Evolutionary conservation across 2,113 vertebrate species (phyloP).

Genomic region (Lepus europaeus): DNA sequence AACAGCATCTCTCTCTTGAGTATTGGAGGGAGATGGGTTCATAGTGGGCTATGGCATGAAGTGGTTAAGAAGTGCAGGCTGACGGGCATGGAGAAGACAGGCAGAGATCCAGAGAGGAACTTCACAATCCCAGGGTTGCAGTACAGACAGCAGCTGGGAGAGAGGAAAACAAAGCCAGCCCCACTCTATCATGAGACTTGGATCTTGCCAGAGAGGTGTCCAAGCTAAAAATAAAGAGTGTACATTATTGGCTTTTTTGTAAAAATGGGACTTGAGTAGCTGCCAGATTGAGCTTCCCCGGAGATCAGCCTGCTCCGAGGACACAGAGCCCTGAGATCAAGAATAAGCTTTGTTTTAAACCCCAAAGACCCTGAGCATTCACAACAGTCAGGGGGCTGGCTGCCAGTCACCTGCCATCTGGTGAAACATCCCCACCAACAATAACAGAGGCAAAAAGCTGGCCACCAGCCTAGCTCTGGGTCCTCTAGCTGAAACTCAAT

Average conservation of each 20-base stretch:
- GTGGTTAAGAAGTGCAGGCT: neutral
- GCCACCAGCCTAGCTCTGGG: neutral
- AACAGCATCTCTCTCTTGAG: neutral
- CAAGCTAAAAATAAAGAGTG: neutral
- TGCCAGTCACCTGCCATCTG: neutral
- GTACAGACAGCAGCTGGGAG: neutral
- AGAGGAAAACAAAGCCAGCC: neutral
- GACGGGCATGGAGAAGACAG: neutral
- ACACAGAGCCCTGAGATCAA: neutral
- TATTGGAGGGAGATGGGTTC: too few species aligned
- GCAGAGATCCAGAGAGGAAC: neutral
- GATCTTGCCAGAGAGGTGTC: neutral
- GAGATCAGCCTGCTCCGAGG: neutral
- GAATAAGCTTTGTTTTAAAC: neutral
- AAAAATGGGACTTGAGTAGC: neutral
- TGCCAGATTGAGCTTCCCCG: neutral
- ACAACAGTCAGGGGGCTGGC: fast-evolving
- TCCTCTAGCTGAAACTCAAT: neutral
- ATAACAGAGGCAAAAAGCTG: neutral
- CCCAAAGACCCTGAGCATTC: neutral
- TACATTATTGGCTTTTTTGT: neutral
- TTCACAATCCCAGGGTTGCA: neutral
- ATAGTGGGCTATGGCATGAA: neutral
- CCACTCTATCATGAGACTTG: neutral
- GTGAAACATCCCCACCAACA: neutral